These are phyloP conservation scores for Simalia tracyae DNA, from an alignment of 2,797 vertebrate species.

Conservation along the genomic window DNA sequence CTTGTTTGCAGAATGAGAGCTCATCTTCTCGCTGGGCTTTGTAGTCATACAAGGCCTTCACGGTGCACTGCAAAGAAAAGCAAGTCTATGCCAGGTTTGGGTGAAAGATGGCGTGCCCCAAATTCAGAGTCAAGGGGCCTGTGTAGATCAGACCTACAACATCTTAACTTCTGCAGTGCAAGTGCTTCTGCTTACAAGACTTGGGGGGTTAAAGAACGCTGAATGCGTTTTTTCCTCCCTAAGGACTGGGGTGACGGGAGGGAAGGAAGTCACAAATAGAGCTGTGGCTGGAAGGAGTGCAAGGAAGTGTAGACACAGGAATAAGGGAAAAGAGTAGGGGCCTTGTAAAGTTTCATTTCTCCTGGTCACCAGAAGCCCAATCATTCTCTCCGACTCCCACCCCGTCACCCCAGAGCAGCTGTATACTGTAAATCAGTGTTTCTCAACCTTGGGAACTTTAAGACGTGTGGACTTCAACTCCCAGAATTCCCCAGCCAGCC, in stretches of 20 bases:
- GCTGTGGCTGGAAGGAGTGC: no score
- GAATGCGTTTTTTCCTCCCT: background rate
- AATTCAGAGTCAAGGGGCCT: background rate
- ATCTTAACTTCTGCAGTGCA: background rate
- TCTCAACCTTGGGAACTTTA: no score
- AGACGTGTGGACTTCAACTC: no score
- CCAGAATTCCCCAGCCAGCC: no score
- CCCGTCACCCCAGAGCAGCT: no score
- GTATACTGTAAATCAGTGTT: no score
- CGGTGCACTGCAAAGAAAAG: conserved; percentile 50
- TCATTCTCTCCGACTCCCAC: background rate
- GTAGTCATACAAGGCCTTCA: conserved; percentile 73
- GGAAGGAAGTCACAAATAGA: no score
- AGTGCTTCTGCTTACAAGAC: background rate
- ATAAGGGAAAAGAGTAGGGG: background rate
- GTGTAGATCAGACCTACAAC: no score
- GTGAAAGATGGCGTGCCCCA: background rate
- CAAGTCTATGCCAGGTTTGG: background rate
- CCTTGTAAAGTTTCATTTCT: background rate
- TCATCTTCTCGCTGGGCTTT: conserved; percentile 73
- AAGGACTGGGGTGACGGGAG: background rate
- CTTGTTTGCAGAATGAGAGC: conserved; percentile 74
- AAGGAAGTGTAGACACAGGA: background rate
- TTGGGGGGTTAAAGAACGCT: background rate
- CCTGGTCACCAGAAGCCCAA: background rate